A percentile compares a stretch with the other conserved stretches of the same genome.
Conservation (phyloP, 37 sponge, comb jelly and placozoan species). For the Chondrilla cf. caribensis region DNA sequence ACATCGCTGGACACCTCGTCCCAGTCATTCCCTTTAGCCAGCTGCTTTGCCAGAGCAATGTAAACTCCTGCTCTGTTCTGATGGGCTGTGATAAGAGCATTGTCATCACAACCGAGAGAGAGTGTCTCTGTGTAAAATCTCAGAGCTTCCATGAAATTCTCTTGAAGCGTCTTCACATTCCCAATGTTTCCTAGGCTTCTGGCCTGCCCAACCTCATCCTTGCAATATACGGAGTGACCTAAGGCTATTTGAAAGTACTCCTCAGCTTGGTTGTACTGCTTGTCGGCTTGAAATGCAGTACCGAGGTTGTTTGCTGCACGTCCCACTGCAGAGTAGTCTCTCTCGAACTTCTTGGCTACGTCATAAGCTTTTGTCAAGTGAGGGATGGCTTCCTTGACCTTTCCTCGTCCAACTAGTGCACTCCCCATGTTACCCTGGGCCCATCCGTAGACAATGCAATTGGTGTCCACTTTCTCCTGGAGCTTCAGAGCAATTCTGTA, state of each 20-base stretch:
- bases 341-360: constrained; percentile 42
- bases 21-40: not conserved
- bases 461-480: constrained; percentile 18
- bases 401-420: constrained; percentile 54
- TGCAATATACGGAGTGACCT: constrained; percentile 62
- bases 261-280: constrained; percentile 43
- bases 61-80: constrained; percentile 73
- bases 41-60: constrained; percentile 47
- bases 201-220: constrained; percentile 54
- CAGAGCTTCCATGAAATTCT: constrained; percentile 39
- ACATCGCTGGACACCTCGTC: constrained; percentile 14
- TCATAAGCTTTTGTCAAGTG: constrained; percentile 53
- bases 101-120: constrained; percentile 40
- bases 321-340: constrained; percentile 45
- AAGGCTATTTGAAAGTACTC: constrained; percentile 63
- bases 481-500: constrained; percentile 40
- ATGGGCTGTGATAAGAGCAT: constrained; percentile 39
- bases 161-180: constrained; percentile 53
- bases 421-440: constrained; percentile 79
- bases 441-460: constrained; percentile 59
- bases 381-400: constrained; percentile 48
- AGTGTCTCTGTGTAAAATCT: constrained; percentile 58
- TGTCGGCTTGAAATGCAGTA: constrained; percentile 55
- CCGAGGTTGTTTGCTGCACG: constrained; percentile 70
- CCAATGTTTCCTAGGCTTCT: constrained; percentile 76